Evolutionary conservation across 2,113 vertebrate genomes (phyloP).

Genomic region (Acanthisitta chloris): DNA sequence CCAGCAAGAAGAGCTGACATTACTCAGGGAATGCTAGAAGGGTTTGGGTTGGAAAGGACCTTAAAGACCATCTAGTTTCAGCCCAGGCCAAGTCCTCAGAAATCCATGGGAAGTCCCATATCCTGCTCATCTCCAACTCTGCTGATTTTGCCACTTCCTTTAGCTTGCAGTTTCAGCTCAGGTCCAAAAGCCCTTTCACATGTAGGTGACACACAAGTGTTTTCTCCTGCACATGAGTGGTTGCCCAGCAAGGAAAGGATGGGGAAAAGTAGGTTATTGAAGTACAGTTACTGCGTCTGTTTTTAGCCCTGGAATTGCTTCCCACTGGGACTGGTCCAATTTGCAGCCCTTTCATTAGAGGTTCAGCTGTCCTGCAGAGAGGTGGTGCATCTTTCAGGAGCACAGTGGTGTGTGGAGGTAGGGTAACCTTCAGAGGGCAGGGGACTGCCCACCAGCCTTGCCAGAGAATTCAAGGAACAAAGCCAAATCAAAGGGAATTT

Average conservation of each 20-base stretch:
- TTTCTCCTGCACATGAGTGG: rapidly evolving
- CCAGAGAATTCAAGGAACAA: background rate
- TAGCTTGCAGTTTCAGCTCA: background rate
- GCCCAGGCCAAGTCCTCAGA: background rate
- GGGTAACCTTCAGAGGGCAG: background rate
- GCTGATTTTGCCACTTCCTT: background rate
- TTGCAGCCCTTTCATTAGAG: background rate
- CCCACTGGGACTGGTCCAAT: background rate
- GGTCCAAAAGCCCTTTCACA: background rate
- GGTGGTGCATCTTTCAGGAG: background rate
- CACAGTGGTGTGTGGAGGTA: background rate
- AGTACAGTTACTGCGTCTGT: background rate
- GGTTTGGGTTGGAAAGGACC: background rate
- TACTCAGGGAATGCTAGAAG: background rate
- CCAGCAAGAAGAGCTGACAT: background rate
- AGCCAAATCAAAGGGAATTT: background rate
- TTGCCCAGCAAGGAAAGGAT: background rate
- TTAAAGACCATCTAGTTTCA: background rate
- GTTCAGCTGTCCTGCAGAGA: background rate
- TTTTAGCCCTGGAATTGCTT: background rate
- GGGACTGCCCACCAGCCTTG: background rate
- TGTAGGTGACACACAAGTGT: rapidly evolving
- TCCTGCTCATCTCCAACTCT: background rate
- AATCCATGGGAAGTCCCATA: rapidly evolving
- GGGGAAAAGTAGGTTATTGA: background rate